Conservation (phyloP, 2,888 invertebrate genomes). For the Anoplius nigerrimus region DNA sequence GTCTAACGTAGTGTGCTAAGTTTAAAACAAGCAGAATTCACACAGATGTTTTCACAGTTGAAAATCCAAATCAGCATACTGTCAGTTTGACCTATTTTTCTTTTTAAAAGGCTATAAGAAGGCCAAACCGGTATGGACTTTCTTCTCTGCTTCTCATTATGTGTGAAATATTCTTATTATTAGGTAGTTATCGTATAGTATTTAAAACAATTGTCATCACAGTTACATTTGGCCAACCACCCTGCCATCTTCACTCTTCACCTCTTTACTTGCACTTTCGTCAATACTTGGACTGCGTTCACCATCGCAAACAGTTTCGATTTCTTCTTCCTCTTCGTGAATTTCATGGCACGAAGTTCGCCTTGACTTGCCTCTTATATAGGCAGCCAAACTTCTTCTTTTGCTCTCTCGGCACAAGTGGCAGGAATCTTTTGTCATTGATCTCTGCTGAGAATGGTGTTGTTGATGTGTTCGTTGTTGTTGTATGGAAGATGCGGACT, state of each 20-base stretch:
- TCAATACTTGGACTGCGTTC: neutral
- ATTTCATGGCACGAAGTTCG: slow-evolving; percentile 76
- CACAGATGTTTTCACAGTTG: no score
- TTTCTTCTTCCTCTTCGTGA: slow-evolving; percentile 76
- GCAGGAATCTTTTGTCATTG: slow-evolving; percentile 73
- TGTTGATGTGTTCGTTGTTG: slow-evolving; percentile 21
- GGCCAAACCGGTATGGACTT: no score
- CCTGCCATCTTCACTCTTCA: neutral
- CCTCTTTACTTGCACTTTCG: slow-evolving; percentile 14
- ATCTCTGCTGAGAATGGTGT: slow-evolving; percentile 63
- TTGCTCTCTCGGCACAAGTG: slow-evolving; percentile 78
- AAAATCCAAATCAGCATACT: no score
- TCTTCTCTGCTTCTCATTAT: no score
- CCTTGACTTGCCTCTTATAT: slow-evolving; percentile 76
- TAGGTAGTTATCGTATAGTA: neutral
- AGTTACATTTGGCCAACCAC: neutral
- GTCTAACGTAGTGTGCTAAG: no score
- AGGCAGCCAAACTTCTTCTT: slow-evolving; percentile 76
- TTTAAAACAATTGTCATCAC: neutral
- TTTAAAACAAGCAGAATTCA: no score
- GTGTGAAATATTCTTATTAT: neutral
- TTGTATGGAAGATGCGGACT: slow-evolving; percentile 24
- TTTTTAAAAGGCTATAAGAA: no score
- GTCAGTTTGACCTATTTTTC: no score
- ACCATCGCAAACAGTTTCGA: slow-evolving; percentile 20